These are phyloP conservation scores for Epinephelus moara DNA, from an alignment of 2,113 vertebrate species.

Conservation along the genomic window DNA sequence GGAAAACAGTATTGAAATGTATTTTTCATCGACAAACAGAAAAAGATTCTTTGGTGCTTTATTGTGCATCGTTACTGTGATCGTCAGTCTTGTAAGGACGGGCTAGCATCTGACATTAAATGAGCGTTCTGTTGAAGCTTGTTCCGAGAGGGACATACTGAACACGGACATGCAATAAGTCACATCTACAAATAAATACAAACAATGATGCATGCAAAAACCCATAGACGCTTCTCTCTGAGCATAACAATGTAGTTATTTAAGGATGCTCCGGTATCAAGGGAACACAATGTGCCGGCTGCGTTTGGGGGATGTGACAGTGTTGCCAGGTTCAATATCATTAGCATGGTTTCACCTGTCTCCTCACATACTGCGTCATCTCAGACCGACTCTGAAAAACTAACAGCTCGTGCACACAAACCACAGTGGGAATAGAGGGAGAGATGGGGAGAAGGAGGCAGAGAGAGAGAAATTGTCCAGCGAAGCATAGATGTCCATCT, in stretches of 20 bases:
- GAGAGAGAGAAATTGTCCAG: conserved; percentile 2
- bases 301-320: conserved; percentile 59
- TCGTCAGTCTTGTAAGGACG: not conserved
- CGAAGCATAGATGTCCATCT: conserved; percentile 7
- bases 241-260: conserved; percentile 48
- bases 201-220: conserved; percentile 8
- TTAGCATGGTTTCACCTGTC: conserved; percentile 67
- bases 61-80: not conserved
- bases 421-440: not conserved
- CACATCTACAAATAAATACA: conserved; percentile 6
- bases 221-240: conserved; percentile 6
- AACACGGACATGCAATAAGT: not conserved
- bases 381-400: conserved; percentile 47
- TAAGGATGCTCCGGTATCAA: conserved; percentile 45
- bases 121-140: not conserved
- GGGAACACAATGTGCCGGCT: conserved; percentile 45
- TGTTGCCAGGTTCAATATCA: conserved; percentile 71
- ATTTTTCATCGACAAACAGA: too few relatives aligned
- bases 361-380: conserved; percentile 50
- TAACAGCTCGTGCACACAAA: conserved; percentile 41
- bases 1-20: not conserved
- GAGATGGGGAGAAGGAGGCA: not conserved
- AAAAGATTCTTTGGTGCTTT: not conserved
- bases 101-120: not conserved
- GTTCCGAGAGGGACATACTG: not conserved